Evolutionary conservation across 2,797 vertebrate species (phyloP).

Genomic region (Enteromius argenteus): DNA sequence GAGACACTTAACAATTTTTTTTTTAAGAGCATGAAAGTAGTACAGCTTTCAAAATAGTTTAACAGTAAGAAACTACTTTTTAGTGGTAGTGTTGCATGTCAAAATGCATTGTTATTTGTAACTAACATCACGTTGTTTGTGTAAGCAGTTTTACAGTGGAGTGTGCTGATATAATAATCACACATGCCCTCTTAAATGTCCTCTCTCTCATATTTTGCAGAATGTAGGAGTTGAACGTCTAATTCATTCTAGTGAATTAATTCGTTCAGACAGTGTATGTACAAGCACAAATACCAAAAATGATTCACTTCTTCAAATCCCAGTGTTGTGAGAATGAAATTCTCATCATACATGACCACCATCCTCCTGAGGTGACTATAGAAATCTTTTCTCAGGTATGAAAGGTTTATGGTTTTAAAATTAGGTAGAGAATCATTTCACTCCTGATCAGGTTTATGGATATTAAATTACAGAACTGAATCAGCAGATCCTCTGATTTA

Average conservation of each 20-base stretch:
- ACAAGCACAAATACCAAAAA: not conserved
- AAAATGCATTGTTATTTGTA: not conserved
- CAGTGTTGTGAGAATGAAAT: not conserved
- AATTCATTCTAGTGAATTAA: conserved; percentile 6
- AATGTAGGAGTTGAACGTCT: not conserved
- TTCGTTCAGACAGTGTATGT: not conserved
- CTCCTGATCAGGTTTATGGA: not conserved
- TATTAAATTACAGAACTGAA: conserved; percentile 1
- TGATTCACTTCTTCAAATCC: not conserved
- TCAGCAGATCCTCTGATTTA: not conserved
- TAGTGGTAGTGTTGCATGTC: not conserved
- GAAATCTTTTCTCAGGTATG: not conserved
- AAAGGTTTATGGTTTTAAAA: not conserved
- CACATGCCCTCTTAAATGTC: not conserved
- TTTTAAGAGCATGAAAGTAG: not conserved
- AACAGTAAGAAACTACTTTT: not conserved
- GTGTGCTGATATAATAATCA: not conserved
- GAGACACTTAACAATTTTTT: too few relatives aligned
- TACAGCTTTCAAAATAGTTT: not conserved
- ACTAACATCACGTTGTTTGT: not conserved
- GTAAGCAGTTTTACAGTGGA: conserved; percentile 8
- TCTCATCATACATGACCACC: not conserved
- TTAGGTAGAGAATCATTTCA: not conserved
- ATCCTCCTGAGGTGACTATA: not conserved
- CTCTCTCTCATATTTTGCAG: not conserved